Evolutionary conservation across 2,888 invertebrate genomes (phyloP).

Genomic region (Andrena praecox): DNA sequence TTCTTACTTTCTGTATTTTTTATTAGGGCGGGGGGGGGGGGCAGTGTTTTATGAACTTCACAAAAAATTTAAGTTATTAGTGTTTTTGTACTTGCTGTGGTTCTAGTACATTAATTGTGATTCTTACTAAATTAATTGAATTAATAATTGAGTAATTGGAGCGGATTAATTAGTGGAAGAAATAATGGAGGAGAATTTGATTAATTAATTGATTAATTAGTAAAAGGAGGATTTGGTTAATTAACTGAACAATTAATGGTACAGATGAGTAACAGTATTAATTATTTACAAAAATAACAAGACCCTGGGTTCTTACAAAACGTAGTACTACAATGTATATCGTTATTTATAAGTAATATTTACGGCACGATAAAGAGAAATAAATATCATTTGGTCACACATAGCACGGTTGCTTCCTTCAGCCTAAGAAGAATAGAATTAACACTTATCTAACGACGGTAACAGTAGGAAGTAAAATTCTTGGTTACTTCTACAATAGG

Average conservation of each 20-base stretch:
- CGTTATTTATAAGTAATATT: background rate
- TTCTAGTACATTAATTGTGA: background rate
- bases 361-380: background rate
- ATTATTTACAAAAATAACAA: conserved; percentile 2
- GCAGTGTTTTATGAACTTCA: background rate
- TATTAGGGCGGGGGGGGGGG: background rate
- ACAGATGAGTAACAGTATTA: background rate
- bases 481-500: background rate
- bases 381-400: conserved; percentile 26
- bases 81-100: background rate
- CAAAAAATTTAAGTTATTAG: background rate
- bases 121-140: background rate
- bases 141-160: no score
- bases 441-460: background rate
- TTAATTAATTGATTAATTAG: background rate
- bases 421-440: background rate
- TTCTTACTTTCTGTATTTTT: background rate
- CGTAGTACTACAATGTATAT: background rate
- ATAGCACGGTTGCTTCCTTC: background rate
- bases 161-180: no score
- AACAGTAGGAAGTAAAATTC: no score
- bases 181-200: no score
- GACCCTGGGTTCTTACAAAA: background rate
- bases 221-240: background rate
- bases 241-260: background rate